Evolutionary conservation across 2,888 invertebrate species (phyloP).

Genomic region (Glomeris marginata): DNA sequence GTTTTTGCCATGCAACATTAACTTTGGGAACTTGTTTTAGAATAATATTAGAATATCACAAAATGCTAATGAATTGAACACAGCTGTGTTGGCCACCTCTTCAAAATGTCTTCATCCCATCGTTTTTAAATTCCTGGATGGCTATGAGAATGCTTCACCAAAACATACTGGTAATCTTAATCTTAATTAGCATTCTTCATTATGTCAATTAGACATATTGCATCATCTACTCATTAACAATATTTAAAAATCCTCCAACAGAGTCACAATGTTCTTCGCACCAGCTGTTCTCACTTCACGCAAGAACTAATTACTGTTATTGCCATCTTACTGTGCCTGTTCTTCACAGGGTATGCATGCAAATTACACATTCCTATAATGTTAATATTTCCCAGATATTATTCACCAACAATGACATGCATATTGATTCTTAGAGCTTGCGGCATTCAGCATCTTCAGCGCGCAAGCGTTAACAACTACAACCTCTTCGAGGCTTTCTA

Average conservation of each 20-base stretch:
- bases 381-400: not conserved
- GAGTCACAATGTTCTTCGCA: slow-evolving; percentile 26
- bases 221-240: no score
- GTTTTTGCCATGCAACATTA: no score
- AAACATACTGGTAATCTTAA: slow-evolving; percentile 30
- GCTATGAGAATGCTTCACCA: slow-evolving; percentile 32
- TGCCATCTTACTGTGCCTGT: slow-evolving; percentile 29
- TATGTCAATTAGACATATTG: slow-evolving; percentile 32
- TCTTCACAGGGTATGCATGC: slow-evolving; percentile 30
- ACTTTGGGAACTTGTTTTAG: no score
- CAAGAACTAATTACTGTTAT: slow-evolving; percentile 29
- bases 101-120: slow-evolving; percentile 32
- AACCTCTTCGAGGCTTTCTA: slow-evolving; percentile 34
- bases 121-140: slow-evolving; percentile 36
- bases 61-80: slow-evolving; percentile 14
- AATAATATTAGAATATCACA: no score
- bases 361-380: not conserved
- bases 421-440: slow-evolving; percentile 30
- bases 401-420: not conserved
- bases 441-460: slow-evolving; percentile 35
- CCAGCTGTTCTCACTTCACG: slow-evolving; percentile 30
- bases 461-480: slow-evolving; percentile 28
- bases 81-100: slow-evolving; percentile 29
- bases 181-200: slow-evolving; percentile 17
- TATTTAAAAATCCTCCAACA: no score